Percentiles rank a stretch among this genome's conserved stretches.
Conservation (phyloP, 2,113 vertebrate species). For the Oncorhynchus kisutch region DNA sequence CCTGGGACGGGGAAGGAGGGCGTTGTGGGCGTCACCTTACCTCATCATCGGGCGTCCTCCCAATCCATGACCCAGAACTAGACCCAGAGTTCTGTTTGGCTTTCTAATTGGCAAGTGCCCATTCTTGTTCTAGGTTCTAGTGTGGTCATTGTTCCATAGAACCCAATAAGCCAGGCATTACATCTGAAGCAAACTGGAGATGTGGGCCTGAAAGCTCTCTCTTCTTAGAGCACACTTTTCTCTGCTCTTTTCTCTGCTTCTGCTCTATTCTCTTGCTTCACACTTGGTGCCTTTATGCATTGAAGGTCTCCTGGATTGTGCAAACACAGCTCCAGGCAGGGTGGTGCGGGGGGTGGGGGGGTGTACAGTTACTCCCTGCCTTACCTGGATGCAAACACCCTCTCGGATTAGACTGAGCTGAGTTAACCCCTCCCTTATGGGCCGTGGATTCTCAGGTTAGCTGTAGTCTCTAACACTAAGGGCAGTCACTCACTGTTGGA, state of each 20-base stretch:
- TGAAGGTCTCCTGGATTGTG: constrained; percentile 42
- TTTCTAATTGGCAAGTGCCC: constrained; percentile 18
- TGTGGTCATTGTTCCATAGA: constrained; percentile 9
- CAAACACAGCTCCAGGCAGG: constrained; percentile 45
- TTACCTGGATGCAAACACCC: constrained; percentile 24
- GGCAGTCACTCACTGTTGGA: constrained; percentile 58
- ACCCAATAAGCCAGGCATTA: constrained; percentile 19
- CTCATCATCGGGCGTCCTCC: constrained; percentile 20
- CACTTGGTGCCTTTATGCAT: constrained; percentile 20
- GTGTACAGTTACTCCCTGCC: constrained; percentile 43
- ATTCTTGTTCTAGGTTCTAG: constrained; percentile 30
- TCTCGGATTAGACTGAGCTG: constrained; percentile 44
- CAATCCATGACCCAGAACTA: constrained; percentile 5
- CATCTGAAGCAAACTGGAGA: constrained; percentile 6
- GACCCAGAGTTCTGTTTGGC: constrained; percentile 8
- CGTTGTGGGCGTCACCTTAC: constrained; percentile 22
- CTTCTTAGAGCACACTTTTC: constrained; percentile 32
- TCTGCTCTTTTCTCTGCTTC: no score
- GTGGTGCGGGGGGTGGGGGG: background rate
- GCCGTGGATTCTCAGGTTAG: constrained; percentile 31
- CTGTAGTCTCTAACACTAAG: constrained; percentile 30
- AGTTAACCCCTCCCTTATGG: constrained; percentile 43
- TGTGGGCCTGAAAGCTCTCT: constrained; percentile 17
- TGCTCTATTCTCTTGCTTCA: constrained; percentile 6
- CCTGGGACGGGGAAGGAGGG: background rate